Conservation (phyloP, 2,113 vertebrate species). For the Galbula dea region DNA sequence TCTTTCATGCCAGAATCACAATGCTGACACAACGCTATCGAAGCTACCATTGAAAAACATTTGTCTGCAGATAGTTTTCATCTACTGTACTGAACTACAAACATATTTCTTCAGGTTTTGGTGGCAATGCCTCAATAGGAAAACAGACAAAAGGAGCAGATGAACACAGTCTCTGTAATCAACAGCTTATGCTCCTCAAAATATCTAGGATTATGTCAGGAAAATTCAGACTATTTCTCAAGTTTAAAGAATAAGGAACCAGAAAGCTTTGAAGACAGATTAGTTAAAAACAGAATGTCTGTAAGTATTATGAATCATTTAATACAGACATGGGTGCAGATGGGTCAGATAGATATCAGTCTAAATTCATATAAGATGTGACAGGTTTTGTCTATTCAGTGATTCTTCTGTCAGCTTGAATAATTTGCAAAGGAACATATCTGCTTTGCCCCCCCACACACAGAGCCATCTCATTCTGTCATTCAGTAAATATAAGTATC, state of each 20-base stretch:
- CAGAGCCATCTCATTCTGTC: constrained; percentile 18
- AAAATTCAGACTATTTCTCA: neutral
- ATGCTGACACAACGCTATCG: constrained; percentile 37
- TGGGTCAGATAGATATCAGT: constrained; percentile 25
- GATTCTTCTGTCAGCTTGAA: constrained; percentile 49
- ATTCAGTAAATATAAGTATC: constrained; percentile 40
- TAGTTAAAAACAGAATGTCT: constrained; percentile 33
- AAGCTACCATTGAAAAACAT: neutral
- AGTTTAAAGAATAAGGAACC: constrained; percentile 23
- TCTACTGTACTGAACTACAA: neutral
- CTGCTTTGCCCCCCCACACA: neutral
- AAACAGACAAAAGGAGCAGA: neutral
- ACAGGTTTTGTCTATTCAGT: constrained; percentile 39
- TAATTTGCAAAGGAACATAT: constrained; percentile 48
- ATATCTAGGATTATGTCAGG: constrained; percentile 20
- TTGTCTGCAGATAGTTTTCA: neutral
- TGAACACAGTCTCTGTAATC: constrained; percentile 8
- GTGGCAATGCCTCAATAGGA: neutral
- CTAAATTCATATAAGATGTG: constrained; percentile 40
- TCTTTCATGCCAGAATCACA: constrained; percentile 21
- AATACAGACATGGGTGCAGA: constrained; percentile 17
- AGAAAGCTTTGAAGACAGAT: constrained; percentile 43
- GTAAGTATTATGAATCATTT: constrained; percentile 9
- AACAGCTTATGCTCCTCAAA: constrained; percentile 6
- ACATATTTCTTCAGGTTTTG: neutral